Base-by-base conservation (phyloP, 2,888 invertebrate species). In the Ormyrus pomaceus region DNA sequence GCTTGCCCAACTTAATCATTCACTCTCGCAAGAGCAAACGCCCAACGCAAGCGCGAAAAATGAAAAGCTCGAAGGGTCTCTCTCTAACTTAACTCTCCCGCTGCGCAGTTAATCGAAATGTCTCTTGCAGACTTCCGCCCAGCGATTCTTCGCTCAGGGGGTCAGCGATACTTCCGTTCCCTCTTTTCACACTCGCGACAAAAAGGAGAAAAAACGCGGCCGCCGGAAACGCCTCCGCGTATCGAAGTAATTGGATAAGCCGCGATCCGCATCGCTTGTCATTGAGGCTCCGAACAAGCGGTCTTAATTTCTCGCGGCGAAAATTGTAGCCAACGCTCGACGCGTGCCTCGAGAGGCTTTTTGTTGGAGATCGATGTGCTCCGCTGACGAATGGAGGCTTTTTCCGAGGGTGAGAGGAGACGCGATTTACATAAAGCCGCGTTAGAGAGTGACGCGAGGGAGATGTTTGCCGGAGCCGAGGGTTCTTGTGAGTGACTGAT, bases 71-170 rank as follows among this genome's bases (percentile, higher is more conserved):
- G 59, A 62, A 53, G 48, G 72, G 34, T 34, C 34, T 34, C 34
- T 34, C 34, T 34, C 34, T 34, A 34, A 34, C 34, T 34, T 34
- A 34, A 34, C 53, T 77, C 86, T 85, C 89, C 89, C 82, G 86
- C 85, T 79, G 89, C 77, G 88, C 82, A 83, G 85, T 89, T 90
- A 89, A 90, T 90, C 88, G 90, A 90, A 90, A 88, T 88, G 90
- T 90, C 90, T 86, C 85, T 84, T 80, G 77, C 90, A 90, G 90
- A 89, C 85, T 86, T 84, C 77, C 80, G 84, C 74, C 77, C 65
- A 77, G 80, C 83, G 80, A 83, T 82, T 84, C 83, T 83, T 84
- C 61, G 51, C 53, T 55, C 64, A 9, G 73, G 77, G 72, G 82
- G 83, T 82, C 82, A 82, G 82, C 82, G 82, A 76, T 71, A 82